phyloP scores from a whole-genome alignment of 2,797 vertebrate genomes.

The Sebastiscus tertius region DNA sequence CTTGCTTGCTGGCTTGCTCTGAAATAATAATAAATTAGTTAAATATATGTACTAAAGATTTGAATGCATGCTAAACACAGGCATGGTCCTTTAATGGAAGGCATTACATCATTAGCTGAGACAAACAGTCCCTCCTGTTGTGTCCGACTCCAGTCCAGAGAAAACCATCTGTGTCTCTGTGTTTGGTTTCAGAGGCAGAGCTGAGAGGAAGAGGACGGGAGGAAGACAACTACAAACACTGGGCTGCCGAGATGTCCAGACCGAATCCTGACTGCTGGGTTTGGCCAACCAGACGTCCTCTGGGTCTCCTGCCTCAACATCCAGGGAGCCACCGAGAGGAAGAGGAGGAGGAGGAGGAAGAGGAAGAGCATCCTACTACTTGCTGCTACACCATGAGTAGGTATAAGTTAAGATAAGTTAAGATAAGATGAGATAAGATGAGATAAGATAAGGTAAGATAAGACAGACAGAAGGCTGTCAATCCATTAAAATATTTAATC shows the following conservation, averaged over 20 bases:
- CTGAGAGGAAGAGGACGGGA: not conserved
- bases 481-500: too few relatives aligned
- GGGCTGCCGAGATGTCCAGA: slow-evolving; percentile 38
- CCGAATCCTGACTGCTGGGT: slow-evolving; percentile 31
- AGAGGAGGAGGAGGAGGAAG: slow-evolving; percentile 21
- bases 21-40: not conserved
- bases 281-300: slow-evolving; percentile 6
- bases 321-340: slow-evolving; percentile 18
- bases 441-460: too few relatives aligned
- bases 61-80: not conserved
- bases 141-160: not conserved
- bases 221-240: accelerated
- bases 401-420: not conserved
- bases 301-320: slow-evolving; percentile 10
- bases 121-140: slow-evolving; percentile 15
- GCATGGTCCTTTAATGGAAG: not conserved
- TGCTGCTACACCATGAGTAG: slow-evolving; percentile 51
- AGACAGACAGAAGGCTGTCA: too few relatives aligned
- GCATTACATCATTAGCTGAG: slow-evolving; percentile 32
- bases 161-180: slow-evolving; percentile 14
- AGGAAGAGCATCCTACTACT: not conserved
- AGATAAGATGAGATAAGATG: not conserved
- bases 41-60: not conserved
- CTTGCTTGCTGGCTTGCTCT: not conserved
- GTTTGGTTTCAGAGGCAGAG: not conserved